These are phyloP conservation scores for Nebria salina DNA, from an alignment of 2,888 invertebrate genomes.

Conservation along the genomic window DNA sequence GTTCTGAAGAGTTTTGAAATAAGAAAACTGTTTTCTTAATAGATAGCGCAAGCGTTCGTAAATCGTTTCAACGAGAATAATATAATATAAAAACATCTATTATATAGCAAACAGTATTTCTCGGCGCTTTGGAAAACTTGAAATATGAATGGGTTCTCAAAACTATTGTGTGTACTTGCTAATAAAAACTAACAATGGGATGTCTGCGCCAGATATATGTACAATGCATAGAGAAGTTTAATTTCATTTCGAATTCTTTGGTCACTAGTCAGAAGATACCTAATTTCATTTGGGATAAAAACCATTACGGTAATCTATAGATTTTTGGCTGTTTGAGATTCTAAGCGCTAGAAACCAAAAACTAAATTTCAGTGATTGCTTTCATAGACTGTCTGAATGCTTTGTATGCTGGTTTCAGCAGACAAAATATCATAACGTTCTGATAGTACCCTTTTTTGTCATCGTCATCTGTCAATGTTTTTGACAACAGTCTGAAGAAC, in stretches of 20 bases:
- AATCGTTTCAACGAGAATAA: slow-evolving; percentile 34
- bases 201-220: slow-evolving; percentile 1
- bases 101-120: slow-evolving; percentile 11
- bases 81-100: slow-evolving; percentile 30
- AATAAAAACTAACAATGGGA: slow-evolving; percentile 8
- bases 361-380: too few species aligned
- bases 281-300: not conserved
- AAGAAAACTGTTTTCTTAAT: slow-evolving; percentile 45
- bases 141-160: slow-evolving; percentile 34
- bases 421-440: too few species aligned
- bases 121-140: slow-evolving; percentile 15
- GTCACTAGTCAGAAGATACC: not conserved
- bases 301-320: too few species aligned
- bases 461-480: slow-evolving; percentile 43
- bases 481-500: slow-evolving; percentile 39
- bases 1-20: slow-evolving; percentile 18
- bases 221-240: not conserved
- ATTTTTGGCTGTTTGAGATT: too few species aligned
- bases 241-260: not conserved
- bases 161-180: slow-evolving; percentile 36
- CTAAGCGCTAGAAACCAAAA: too few species aligned
- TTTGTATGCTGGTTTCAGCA: too few species aligned
- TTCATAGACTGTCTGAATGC: too few species aligned
- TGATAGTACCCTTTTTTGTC: slow-evolving; percentile 37
- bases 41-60: slow-evolving; percentile 40